Percentiles rank a stretch among this genome's conserved stretches.
Evolutionary conservation across 2,113 vertebrate genomes (phyloP).

Genomic region (Lagenorhynchus albirostris): DNA sequence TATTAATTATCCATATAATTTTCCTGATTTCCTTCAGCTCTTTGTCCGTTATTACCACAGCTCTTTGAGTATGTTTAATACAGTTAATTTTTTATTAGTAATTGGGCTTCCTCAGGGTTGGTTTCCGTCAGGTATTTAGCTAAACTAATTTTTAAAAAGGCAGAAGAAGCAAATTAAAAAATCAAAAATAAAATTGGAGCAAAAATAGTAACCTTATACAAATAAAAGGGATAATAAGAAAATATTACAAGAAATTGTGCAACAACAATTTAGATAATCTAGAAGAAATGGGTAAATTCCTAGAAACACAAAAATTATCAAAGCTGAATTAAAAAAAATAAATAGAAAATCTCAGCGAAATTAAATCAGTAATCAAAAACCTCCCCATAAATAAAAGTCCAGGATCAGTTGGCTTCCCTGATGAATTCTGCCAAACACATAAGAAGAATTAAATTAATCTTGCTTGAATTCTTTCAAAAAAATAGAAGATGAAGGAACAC

Average conservation of each 20-base stretch:
- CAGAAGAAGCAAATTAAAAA: background rate
- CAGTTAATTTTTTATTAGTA: background rate
- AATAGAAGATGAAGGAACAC: background rate
- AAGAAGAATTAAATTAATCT: background rate
- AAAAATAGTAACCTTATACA: background rate
- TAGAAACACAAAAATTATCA: background rate
- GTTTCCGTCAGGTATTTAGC: background rate
- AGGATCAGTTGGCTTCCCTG: background rate
- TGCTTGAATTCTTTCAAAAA: background rate
- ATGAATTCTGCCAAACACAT: background rate
- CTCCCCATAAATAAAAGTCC: background rate
- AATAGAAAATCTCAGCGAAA: background rate
- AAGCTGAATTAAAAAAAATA: background rate
- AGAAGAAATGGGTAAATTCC: background rate
- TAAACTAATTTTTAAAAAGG: background rate
- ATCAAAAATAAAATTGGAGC: background rate
- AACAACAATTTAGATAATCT: background rate
- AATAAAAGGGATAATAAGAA: background rate
- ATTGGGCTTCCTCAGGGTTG: background rate
- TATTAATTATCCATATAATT: background rate
- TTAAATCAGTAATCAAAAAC: background rate
- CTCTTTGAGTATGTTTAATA: background rate
- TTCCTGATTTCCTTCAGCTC: no score
- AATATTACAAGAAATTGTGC: background rate
- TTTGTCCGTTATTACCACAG: background rate